Evolutionary conservation across 2,113 vertebrate species (phyloP).

Genomic region (Colinus virginianus): DNA sequence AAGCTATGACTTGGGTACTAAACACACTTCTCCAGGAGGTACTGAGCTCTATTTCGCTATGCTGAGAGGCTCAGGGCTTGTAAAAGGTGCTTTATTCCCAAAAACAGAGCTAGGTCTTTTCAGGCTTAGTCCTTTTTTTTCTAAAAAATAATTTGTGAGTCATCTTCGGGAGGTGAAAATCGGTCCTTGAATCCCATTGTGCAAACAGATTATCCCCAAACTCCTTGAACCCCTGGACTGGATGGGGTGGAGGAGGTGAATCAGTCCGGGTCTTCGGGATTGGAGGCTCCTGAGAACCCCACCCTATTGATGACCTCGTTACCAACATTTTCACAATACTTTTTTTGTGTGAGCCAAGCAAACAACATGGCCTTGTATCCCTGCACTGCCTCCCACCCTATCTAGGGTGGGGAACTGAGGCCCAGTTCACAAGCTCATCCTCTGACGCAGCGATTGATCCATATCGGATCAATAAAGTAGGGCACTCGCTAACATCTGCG

Average conservation of each 20-base stretch:
- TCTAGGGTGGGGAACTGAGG: background rate
- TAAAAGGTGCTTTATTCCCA: background rate
- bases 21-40: background rate
- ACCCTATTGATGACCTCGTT: background rate
- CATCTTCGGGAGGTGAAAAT: background rate
- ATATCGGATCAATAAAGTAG: background rate
- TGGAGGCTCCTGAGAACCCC: background rate
- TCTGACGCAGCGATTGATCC: background rate
- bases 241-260: background rate
- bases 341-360: background rate
- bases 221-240: background rate
- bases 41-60: background rate
- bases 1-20: background rate
- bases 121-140: background rate
- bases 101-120: background rate
- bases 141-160: background rate
- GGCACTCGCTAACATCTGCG: background rate
- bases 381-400: background rate
- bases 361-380: background rate
- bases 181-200: background rate
- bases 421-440: background rate
- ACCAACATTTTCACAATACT: background rate
- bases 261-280: background rate
- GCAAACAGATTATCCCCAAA: background rate
- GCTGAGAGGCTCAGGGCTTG: too few relatives aligned